Evolutionary conservation across 2,797 vertebrate species (phyloP).

Genomic region (Apogon hyalosoma): DNA sequence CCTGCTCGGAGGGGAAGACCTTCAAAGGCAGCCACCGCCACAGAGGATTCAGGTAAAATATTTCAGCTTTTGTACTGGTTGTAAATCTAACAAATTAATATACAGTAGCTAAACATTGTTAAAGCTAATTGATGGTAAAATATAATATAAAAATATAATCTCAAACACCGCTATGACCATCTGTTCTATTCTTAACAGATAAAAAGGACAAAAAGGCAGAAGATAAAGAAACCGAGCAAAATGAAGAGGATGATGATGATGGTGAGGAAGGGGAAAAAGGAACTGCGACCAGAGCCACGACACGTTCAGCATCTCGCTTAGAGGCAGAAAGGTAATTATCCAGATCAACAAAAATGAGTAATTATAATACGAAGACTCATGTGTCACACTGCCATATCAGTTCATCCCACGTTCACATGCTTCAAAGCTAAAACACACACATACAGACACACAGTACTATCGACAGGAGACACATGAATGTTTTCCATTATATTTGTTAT

Average conservation of each 20-base stretch:
- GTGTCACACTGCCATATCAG: neutral
- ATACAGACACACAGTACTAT: no score
- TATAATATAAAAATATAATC: neutral
- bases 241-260: conserved; percentile 82
- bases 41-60: conserved; percentile 70
- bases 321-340: conserved; percentile 91
- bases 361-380: neutral
- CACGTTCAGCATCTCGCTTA: conserved; percentile 88
- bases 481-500: no score
- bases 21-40: conserved; percentile 57
- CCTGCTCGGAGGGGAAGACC: conserved; percentile 76
- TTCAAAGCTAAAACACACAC: neutral
- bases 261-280: conserved; percentile 84
- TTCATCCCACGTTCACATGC: neutral
- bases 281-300: conserved; percentile 85
- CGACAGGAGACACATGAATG: no score
- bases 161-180: neutral
- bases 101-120: neutral
- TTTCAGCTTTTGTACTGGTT: neutral
- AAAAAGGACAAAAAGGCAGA: conserved; percentile 73
- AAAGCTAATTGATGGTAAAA: no score
- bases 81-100: neutral
- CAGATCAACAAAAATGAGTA: neutral
- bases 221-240: conserved; percentile 74
- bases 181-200: conserved; percentile 35